These are phyloP conservation scores for Oscheius myriophilus DNA, from an alignment of 2,888 invertebrate species.

Conservation along the genomic window DNA sequence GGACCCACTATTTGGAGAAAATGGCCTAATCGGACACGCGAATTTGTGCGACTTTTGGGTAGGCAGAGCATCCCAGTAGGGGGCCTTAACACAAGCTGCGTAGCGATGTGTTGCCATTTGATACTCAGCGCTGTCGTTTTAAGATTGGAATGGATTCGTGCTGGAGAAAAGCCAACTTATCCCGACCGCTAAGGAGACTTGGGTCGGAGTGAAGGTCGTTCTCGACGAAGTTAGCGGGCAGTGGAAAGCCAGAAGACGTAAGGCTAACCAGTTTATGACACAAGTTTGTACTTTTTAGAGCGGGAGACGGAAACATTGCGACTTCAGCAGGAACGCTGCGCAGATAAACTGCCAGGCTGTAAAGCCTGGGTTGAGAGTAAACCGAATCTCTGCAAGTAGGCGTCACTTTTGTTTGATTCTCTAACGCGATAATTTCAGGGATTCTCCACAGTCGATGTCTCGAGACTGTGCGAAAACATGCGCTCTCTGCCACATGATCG, in stretches of 20 bases:
- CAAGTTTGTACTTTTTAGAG: slow-evolving; percentile 30
- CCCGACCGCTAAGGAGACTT: slow-evolving; percentile 68
- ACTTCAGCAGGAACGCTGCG: slow-evolving; percentile 39
- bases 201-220: slow-evolving; percentile 66
- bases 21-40: slow-evolving; percentile 15
- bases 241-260: slow-evolving; percentile 36
- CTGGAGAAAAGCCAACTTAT: slow-evolving; percentile 62
- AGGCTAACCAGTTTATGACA: slow-evolving; percentile 3
- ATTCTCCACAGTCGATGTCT: slow-evolving; percentile 57
- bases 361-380: slow-evolving; percentile 40
- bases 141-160: slow-evolving; percentile 69
- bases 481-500: slow-evolving; percentile 51
- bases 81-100: not conserved
- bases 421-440: slow-evolving; percentile 32
- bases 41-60: slow-evolving; percentile 19
- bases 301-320: slow-evolving; percentile 35
- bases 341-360: slow-evolving; percentile 44
- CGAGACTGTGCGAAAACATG: slow-evolving; percentile 63
- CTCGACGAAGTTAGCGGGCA: slow-evolving; percentile 52
- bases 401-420: slow-evolving; percentile 28
- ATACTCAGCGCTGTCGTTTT: not conserved
- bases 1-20: slow-evolving; percentile 10
- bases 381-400: slow-evolving; percentile 44
- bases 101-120: not conserved
- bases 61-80: not conserved